Base-by-base conservation (phyloP, 2,888 invertebrate species). In the Zygogramma bicolorata region DNA sequence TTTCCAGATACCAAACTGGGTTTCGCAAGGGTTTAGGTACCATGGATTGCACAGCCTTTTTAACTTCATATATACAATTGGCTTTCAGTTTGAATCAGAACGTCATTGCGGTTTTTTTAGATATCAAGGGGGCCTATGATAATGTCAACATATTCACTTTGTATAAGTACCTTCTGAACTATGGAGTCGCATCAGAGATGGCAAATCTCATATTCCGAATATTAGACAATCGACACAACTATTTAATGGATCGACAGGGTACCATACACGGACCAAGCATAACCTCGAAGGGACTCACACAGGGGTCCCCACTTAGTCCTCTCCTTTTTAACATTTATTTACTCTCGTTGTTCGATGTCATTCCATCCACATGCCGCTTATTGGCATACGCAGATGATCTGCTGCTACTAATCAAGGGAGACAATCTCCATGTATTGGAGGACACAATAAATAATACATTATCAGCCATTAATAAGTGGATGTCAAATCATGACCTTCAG, bases 271-370 rank as follows among this genome's bases (percentile, higher is more conserved):
- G 67, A 5, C 59, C 68, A 62, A 3, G 10, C 13, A 22, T 20
- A 25, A 53, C 34, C 13, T n/a, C 22, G n/a, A 69, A 25, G 22
- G 68, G 71, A 25, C n/a, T 69, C 10, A 2, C 18, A 15, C 42
- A 66, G 40, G 70, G 65, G 0, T 70, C 65, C 6, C 58, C 65
- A 13, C 20, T 70, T 34, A 61, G 61, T 58, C 57, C 68, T 6
- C 6, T 69, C 4, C 25, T 71, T 5, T 69, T 70, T 49, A 71
- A 71, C 25, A 38, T 71, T 10, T 69, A 71, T 31, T 34, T 38
- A 29, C 3, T 4, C 5, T 46, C 42, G n/a, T 7, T 71, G 1
- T 62, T 53, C 6, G 34, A 72, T 20, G 10, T 34, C 10, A 61
- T 31, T 7, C 46, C 49, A n/a, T n/a, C n/a, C n/a, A n/a, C n/a